phyloP scores from a whole-genome alignment of 2,797 vertebrate genomes.

The Helostoma temminkii region DNA sequence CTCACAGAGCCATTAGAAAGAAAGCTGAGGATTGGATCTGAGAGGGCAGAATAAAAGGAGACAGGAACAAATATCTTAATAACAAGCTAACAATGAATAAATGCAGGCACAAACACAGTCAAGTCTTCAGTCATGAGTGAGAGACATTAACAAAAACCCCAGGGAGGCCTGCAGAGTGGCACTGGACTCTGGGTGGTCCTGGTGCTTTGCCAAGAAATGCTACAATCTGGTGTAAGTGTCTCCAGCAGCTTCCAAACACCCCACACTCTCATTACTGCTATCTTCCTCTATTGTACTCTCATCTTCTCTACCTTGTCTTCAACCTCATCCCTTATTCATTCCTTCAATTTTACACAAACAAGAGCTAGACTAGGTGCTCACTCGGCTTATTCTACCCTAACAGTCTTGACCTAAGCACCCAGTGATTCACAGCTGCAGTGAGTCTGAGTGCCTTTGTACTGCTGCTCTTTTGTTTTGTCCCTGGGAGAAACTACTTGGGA shows the following conservation, averaged over 20 bases:
- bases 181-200: constrained; percentile 55
- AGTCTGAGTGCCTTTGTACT: constrained; percentile 9
- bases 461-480: not conserved
- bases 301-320: constrained; percentile 5
- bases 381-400: constrained; percentile 31
- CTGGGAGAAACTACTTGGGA: not conserved
- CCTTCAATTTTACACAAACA: constrained; percentile 19
- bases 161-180: constrained; percentile 1
- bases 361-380: not conserved
- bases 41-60: not conserved
- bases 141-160: not conserved
- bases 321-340: not conserved
- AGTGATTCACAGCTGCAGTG: constrained; percentile 18
- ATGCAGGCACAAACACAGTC: not conserved
- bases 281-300: constrained; percentile 17
- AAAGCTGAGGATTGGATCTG: not conserved
- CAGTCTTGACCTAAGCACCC: constrained; percentile 7
- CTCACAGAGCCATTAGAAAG: constrained; percentile 5
- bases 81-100: constrained; percentile 18
- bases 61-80: constrained; percentile 4
- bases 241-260: constrained; percentile 36
- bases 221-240: constrained; percentile 15
- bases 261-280: constrained; percentile 39
- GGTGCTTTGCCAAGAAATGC: constrained; percentile 44
- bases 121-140: constrained; percentile 19